These are phyloP conservation scores for Ptychoptera contaminata DNA, from an alignment of 2,888 invertebrate genomes.

Conservation along the genomic window DNA sequence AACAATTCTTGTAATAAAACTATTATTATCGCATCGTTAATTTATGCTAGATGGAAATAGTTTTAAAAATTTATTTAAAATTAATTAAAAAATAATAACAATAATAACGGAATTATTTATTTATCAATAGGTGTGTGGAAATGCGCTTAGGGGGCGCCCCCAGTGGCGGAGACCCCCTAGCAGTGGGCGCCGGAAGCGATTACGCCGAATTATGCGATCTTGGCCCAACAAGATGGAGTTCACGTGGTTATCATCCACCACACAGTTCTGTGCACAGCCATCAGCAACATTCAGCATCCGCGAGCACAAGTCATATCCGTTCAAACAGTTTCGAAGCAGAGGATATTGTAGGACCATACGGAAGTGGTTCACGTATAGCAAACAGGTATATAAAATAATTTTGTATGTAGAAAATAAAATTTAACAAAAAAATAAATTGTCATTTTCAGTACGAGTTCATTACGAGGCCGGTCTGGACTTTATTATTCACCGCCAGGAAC, in stretches of 20 bases:
- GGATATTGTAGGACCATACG: conserved; percentile 25
- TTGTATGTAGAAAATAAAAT: neutral
- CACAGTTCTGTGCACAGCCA: conserved; percentile 19
- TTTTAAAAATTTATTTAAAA: too few relatives aligned
- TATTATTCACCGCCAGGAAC: conserved; percentile 83
- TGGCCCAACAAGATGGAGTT: conserved; percentile 32
- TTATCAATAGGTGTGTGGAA: conserved; percentile 13
- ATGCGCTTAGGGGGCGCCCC: conserved; percentile 19
- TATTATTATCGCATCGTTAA: too few relatives aligned
- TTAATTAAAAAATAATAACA: too few relatives aligned
- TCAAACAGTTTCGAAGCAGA: conserved; percentile 32
- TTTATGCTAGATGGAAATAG: too few relatives aligned
- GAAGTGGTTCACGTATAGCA: conserved; percentile 22
- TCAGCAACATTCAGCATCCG: conserved; percentile 16
- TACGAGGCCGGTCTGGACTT: conserved; percentile 47
- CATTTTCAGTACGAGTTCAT: conserved; percentile 25
- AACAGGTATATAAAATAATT: conserved; percentile 15
- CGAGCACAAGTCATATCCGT: conserved; percentile 19
- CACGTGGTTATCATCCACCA: conserved; percentile 28
- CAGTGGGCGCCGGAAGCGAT: conserved; percentile 32
- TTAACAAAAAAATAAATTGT: neutral
- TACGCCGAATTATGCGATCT: conserved; percentile 34
- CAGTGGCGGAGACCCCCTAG: conserved; percentile 24
- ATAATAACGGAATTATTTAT: too few relatives aligned
- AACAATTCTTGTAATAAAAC: too few relatives aligned